Evolutionary conservation across 2,888 invertebrate genomes (phyloP).

Genomic region (Torymus texanus): DNA sequence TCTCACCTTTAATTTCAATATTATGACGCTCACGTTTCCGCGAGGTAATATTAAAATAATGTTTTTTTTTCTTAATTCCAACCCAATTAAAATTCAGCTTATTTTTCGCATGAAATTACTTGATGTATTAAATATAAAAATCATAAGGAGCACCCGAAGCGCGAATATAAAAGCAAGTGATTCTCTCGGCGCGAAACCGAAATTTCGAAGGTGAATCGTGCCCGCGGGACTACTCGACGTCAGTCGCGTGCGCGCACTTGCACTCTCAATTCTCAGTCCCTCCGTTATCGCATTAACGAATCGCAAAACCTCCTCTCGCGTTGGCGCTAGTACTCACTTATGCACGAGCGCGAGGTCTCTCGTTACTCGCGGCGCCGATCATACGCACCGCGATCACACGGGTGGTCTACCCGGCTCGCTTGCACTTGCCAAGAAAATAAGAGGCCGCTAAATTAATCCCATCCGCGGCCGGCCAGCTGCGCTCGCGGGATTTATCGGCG

Average conservation of each 20-base stretch:
- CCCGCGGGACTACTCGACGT: not conserved
- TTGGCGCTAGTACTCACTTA: not conserved
- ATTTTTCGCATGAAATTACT: no score
- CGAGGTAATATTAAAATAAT: not conserved
- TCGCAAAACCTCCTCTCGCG: slow-evolving; percentile 16
- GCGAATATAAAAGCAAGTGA: no score
- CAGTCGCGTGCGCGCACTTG: not conserved
- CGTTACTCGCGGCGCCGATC: slow-evolving; percentile 35
- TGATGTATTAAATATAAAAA: no score
- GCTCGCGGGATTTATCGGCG: slow-evolving; percentile 34
- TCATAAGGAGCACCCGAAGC: no score
- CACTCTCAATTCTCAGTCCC: slow-evolving; percentile 19
- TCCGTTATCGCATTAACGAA: slow-evolving; percentile 39
- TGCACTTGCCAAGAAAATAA: slow-evolving; percentile 42
- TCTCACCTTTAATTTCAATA: slow-evolving; percentile 12
- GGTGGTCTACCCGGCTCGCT: slow-evolving; percentile 27
- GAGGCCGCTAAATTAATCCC: slow-evolving; percentile 46
- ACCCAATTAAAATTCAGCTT: no score
- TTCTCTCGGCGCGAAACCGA: no score
- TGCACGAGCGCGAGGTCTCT: slow-evolving; percentile 1
- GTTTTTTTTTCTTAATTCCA: not conserved
- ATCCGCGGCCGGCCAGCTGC: slow-evolving; percentile 18
- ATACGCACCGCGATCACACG: slow-evolving; percentile 7
- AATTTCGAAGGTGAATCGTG: no score
- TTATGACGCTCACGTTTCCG: not conserved